Percentiles rank a stretch among this genome's conserved stretches.
Evolutionary conservation across 2,888 invertebrate species (phyloP).

Genomic region (Smittia aterrima): DNA sequence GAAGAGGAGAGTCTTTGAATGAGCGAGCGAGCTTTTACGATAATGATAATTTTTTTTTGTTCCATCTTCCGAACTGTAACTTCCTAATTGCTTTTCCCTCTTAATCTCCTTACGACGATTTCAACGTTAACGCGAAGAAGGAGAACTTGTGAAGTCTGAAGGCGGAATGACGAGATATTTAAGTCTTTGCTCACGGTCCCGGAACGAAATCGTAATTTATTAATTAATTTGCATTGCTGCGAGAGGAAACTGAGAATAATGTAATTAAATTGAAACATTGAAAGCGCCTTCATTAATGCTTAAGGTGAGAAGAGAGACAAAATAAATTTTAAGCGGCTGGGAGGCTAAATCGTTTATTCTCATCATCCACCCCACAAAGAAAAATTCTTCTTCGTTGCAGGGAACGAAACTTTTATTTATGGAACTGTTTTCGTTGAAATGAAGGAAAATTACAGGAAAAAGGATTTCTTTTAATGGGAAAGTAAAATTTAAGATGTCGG

Average conservation of each 20-base stretch:
- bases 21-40: conserved; percentile 32
- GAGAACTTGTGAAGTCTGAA: background rate
- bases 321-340: background rate
- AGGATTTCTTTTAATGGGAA: conserved; percentile 8
- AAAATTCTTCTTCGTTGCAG: too few relatives aligned
- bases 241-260: conserved; percentile 9
- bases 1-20: background rate
- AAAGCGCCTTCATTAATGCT: conserved; percentile 37
- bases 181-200: conserved; percentile 4
- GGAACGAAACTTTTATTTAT: conserved; percentile 25
- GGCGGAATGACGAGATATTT: background rate
- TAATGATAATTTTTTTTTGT: conserved; percentile 38
- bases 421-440: conserved; percentile 11
- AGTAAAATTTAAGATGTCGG: background rate
- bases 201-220: conserved; percentile 41
- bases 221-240: conserved; percentile 40
- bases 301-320: background rate
- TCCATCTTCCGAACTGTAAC: conserved; percentile 25
- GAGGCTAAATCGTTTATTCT: background rate
- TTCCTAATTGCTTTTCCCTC: conserved; percentile 42
- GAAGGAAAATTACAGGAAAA: background rate
- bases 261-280: conserved; percentile 42
- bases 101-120: conserved; percentile 36
- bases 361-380: background rate
- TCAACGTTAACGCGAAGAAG: background rate